phyloP scores from a whole-genome alignment of 2,797 vertebrate genomes.

The Scolopax rusticola region DNA sequence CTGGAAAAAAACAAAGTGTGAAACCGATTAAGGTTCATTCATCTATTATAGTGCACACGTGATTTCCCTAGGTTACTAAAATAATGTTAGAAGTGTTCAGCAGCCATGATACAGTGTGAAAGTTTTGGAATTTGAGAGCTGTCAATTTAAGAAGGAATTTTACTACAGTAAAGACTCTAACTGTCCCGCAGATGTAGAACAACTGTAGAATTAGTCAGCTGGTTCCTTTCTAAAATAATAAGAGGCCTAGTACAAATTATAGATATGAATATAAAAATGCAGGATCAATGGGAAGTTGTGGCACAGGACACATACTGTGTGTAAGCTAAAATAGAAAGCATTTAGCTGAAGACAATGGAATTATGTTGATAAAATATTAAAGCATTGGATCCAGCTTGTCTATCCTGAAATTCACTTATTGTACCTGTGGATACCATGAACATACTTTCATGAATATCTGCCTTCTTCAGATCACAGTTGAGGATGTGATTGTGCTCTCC shows the following conservation, averaged over 20 bases:
- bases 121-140: neutral
- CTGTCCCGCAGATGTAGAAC: neutral
- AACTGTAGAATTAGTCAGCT: neutral
- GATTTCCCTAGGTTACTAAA: neutral
- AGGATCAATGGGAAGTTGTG: neutral
- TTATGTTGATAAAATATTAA: neutral
- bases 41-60: neutral
- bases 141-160: neutral
- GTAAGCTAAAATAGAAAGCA: neutral
- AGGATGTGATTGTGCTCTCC: neutral
- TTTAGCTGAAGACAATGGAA: neutral
- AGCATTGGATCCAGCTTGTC: neutral
- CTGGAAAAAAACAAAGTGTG: neutral
- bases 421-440: neutral
- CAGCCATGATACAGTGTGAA: neutral
- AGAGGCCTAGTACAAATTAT: neutral
- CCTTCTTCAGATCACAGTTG: neutral
- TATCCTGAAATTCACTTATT: neutral
- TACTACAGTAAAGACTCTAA: neutral
- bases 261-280: neutral
- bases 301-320: neutral
- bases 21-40: neutral
- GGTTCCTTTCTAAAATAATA: neutral
- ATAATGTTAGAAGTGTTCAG: neutral
- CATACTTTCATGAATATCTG: neutral